Evolutionary conservation across 2,888 invertebrate genomes (phyloP), one percentile per base, ranked within the genome.

Genomic region (Iselma pallidipennis): DNA sequence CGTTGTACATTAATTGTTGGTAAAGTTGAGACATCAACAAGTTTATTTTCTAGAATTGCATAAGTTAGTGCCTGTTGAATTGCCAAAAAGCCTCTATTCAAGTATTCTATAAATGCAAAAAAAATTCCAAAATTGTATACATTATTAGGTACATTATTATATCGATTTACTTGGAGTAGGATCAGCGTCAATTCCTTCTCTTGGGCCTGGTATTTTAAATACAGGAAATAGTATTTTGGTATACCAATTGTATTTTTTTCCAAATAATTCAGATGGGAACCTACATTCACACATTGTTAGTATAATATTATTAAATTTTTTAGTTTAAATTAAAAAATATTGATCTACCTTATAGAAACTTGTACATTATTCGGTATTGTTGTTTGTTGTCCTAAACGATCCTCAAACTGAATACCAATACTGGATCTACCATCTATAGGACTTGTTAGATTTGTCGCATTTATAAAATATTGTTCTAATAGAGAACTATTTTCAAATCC

Each of bases 11-110:
- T 70, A 49, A 86, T 74, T 2, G 70, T 31, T 14, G 55, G 54
- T 49, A 31, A 42, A 16, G 10, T 51, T 23, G n/a, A 6, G 49
- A 16, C 14, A 29, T 14, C 55, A 12, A 29, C 9, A 6, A 49
- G 2, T 12, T 21, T 25, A 26, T 37, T 16, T 57, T 63, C 58
- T 21, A 72, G 66, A 23, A 75, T 64, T 42, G 68, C 66, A 19
- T 58, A 31, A 10, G 73, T 66, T 12, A 77, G 26, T 12, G 61
- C 83, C 75, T 86, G 81, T 74, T 91, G 90, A 4, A 90, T 66
- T 1, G 85, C 82, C 49, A 89, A 74, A 74, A 90, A 91, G 4
- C 89, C 88, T 77, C 89, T 88, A 4, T 81, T 76, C 60, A 80
- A 10, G 28, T 64, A 64, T n/a, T 49, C 64, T 64, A 16, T 14